Conservation (phyloP, 30 jellyfish, hydroid and myxozoan genomes). For the Aurelia aurita region DNA sequence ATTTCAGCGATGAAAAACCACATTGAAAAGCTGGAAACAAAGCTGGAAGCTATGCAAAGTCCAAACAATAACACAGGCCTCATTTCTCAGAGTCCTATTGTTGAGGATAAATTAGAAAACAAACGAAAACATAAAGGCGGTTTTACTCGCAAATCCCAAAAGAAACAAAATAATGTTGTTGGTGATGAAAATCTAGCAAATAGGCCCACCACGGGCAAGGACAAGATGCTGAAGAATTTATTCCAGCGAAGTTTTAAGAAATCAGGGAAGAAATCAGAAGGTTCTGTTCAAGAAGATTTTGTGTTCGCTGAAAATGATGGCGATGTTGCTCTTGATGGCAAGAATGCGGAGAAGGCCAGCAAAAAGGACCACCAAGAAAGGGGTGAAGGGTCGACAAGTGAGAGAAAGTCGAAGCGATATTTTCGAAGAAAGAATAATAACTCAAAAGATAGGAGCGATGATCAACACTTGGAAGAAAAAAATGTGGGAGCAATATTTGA, state of each 20-base stretch:
- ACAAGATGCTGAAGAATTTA: too few species aligned
- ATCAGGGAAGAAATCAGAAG: too few species aligned
- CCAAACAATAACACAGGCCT: background rate
- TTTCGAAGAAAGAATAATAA: background rate
- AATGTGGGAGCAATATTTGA: too few species aligned
- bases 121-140: background rate
- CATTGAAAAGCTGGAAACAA: slow-evolving; percentile 46
- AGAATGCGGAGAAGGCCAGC: too few species aligned
- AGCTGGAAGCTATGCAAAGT: slow-evolving; percentile 21
- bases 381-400: too few species aligned
- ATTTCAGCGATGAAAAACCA: slow-evolving; percentile 67
- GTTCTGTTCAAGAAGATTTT: too few species aligned
- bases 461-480: background rate
- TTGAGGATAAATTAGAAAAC: background rate
- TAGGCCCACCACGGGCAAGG: too few species aligned
- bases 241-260: too few species aligned
- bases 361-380: too few species aligned
- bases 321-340: too few species aligned
- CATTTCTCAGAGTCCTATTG: background rate
- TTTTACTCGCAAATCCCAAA: background rate
- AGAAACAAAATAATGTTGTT: background rate
- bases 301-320: too few species aligned
- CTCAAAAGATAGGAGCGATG: background rate
- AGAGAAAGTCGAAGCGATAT: background rate
- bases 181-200: too few species aligned